Conservation (phyloP, 2,113 vertebrate genomes). For the Argyrosomus japonicus region DNA sequence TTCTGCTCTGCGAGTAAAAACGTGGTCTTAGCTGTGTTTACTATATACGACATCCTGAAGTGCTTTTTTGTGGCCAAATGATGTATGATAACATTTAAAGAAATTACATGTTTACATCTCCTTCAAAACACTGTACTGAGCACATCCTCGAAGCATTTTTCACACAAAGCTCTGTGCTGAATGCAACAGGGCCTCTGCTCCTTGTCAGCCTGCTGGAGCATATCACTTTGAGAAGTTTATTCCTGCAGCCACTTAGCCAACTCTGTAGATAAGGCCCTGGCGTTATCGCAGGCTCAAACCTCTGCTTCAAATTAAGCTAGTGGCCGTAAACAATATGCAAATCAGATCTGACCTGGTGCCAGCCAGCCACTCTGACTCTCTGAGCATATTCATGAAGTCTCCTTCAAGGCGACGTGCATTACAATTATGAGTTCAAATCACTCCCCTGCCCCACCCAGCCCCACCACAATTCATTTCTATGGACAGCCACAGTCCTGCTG, state of each 20-base stretch:
- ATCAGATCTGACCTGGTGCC: constrained; percentile 70
- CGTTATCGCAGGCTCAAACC: constrained; percentile 50
- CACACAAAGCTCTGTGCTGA: constrained; percentile 18
- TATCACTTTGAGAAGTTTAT: constrained; percentile 61
- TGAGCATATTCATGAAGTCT: constrained; percentile 70
- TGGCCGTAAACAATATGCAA: constrained; percentile 79
- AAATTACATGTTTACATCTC: constrained; percentile 31
- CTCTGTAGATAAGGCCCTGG: constrained; percentile 49
- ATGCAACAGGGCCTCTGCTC: constrained; percentile 17
- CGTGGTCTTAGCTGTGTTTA: not conserved
- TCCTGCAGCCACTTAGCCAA: constrained; percentile 45
- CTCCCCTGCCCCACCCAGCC: constrained; percentile 18
- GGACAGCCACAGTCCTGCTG: constrained; percentile 43
- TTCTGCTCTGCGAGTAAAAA: not conserved
- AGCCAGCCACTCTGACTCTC: constrained; percentile 67
- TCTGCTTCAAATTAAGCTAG: constrained; percentile 71
- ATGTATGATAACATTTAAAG: constrained; percentile 25
- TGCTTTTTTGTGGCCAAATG: constrained; percentile 6
- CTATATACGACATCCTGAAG: not conserved
- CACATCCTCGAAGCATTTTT: constrained; percentile 3
- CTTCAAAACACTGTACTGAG: not conserved
- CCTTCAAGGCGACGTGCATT: constrained; percentile 63
- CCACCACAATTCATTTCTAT: constrained; percentile 56
- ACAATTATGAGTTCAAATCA: constrained; percentile 72
- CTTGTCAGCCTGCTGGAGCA: constrained; percentile 35